These are phyloP conservation scores for Oncorhynchus keta DNA, from an alignment of 2,113 vertebrate species.

Conservation along the genomic window DNA sequence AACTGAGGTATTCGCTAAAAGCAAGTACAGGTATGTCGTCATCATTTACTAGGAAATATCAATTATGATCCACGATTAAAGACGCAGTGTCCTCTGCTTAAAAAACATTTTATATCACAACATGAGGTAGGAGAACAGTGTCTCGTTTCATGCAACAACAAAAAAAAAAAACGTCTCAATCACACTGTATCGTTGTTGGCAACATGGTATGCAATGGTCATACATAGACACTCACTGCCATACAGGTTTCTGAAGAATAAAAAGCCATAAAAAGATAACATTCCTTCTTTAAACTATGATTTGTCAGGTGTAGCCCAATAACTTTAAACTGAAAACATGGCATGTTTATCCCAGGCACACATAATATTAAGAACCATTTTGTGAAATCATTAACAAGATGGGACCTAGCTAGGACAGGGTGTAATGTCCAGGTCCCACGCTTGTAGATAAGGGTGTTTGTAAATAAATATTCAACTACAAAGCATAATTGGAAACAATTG, in stretches of 20 bases:
- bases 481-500: constrained; percentile 40
- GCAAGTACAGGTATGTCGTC: constrained; percentile 75
- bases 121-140: constrained; percentile 83
- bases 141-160: constrained; percentile 74
- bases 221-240: constrained; percentile 69
- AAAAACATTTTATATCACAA: constrained; percentile 81
- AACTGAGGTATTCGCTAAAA: constrained; percentile 79
- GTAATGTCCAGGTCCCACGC: neutral
- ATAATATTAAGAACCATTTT: neutral
- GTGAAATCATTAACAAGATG: constrained; percentile 18
- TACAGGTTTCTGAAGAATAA: constrained; percentile 64
- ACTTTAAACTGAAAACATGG: constrained; percentile 36
- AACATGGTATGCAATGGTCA: constrained; percentile 72
- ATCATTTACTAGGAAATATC: constrained; percentile 73
- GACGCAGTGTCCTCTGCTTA: constrained; percentile 77
- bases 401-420: constrained; percentile 11
- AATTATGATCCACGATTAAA: constrained; percentile 72
- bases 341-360: constrained; percentile 25
- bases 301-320: constrained; percentile 20
- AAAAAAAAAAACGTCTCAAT: constrained; percentile 71
- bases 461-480: constrained; percentile 31
- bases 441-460: constrained; percentile 25
- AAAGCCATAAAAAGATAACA: constrained; percentile 50
- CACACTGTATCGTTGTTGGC: constrained; percentile 79
- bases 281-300: constrained; percentile 35